Percentiles rank a stretch among this genome's conserved stretches.
Conservation (phyloP, 2,888 invertebrate genomes). For the Diarsia brunnea region DNA sequence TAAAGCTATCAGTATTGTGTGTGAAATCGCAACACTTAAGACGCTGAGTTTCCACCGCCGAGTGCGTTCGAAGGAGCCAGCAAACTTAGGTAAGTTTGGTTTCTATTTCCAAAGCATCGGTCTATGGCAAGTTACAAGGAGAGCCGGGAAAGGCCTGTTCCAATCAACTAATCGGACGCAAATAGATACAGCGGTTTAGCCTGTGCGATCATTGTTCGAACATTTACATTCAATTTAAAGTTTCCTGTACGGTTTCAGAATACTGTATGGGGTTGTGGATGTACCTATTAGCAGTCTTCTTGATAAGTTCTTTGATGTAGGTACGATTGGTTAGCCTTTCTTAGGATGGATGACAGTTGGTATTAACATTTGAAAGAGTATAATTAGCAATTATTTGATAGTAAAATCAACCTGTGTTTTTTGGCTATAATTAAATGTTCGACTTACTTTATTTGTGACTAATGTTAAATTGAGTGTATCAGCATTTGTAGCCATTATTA, state of each 20-base stretch:
- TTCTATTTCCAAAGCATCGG: constrained; percentile 73
- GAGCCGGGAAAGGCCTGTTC: constrained; percentile 33
- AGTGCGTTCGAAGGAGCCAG: constrained; percentile 62
- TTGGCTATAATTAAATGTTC: background rate
- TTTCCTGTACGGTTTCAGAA: constrained; percentile 46
- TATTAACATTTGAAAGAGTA: background rate
- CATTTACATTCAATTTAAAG: constrained; percentile 61
- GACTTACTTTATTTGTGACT: background rate
- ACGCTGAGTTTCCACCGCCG: constrained; percentile 26
- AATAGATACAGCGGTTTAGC: constrained; percentile 64
- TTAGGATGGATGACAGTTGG: no score
- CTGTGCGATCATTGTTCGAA: constrained; percentile 54
- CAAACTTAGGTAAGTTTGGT: constrained; percentile 67
- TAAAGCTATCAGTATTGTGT: background rate
- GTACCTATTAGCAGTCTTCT: constrained; percentile 14
- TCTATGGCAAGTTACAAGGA: constrained; percentile 50
- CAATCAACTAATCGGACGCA: constrained; percentile 65
- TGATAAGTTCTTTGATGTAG: constrained; percentile 19
- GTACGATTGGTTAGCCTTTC: background rate
- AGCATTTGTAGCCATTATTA: background rate
- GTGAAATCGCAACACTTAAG: background rate
- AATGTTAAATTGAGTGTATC: background rate
- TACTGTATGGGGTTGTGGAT: constrained; percentile 29
- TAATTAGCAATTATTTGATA: background rate
- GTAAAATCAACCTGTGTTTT: background rate